A percentile compares a stretch with the other conserved stretches of the same genome.
phyloP scores from a whole-genome alignment of 1,140 invertebrate genomes.

The Marisa cornuarietis region DNA sequence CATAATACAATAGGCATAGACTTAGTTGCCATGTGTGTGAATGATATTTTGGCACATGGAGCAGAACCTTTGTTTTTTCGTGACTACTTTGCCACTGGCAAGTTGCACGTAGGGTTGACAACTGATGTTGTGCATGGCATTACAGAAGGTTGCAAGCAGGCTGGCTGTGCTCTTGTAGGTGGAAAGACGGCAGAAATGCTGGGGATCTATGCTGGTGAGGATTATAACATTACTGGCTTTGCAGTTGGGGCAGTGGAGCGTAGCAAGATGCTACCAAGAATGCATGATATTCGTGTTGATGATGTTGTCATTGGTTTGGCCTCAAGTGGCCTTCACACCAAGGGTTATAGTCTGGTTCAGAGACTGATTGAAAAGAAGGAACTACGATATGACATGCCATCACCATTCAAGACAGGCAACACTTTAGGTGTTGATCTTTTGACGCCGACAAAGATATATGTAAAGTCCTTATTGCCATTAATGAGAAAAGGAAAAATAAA shows the following conservation, averaged over 20 bases:
- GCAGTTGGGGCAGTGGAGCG: constrained; percentile 90
- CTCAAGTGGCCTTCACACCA: constrained; percentile 90
- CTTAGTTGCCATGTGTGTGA: constrained; percentile 97
- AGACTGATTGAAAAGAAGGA: constrained; percentile 80
- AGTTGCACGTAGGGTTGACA: constrained; percentile 80
- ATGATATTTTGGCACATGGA: constrained; percentile 93
- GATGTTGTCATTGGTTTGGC: constrained; percentile 88
- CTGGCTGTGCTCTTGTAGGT: constrained; percentile 89
- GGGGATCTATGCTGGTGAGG: constrained; percentile 83
- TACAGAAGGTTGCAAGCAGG: constrained; percentile 83
- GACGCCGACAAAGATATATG: constrained; percentile 92
- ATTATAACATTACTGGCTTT: constrained; percentile 96
- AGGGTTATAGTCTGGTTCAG: constrained; percentile 94
- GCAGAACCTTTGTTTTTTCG: constrained; percentile 95
- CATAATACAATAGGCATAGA: constrained; percentile 92
- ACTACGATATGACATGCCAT: constrained; percentile 73
- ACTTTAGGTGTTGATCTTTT: constrained; percentile 84
- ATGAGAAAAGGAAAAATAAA: constrained; percentile 81
- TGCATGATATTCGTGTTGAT: constrained; percentile 75
- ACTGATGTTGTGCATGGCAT: constrained; percentile 85
- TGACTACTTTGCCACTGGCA: constrained; percentile 95
- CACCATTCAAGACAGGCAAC: constrained; percentile 78
- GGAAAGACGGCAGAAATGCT: constrained; percentile 98
- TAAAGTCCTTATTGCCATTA: constrained; percentile 78
- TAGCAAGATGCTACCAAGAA: constrained; percentile 77